Evolutionary conservation across 2,113 vertebrate genomes (phyloP), one percentile per base, ranked within the genome.

Genomic region (Myiopsitta monachus): DNA sequence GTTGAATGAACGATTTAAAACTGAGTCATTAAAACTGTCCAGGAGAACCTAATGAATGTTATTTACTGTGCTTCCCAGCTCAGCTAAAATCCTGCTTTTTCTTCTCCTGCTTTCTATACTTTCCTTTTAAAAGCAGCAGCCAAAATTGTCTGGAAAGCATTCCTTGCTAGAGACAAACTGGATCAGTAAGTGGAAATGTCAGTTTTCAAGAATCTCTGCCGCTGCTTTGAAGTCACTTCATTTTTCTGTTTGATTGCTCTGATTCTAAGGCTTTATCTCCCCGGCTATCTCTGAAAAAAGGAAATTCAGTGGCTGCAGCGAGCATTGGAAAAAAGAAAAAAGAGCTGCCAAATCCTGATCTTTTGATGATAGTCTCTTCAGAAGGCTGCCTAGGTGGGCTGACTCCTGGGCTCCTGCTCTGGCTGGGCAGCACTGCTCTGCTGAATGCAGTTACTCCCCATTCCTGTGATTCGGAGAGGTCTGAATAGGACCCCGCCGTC

Each of bases 261-360:
- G 47, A 88, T 63, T 96, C 88, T 93, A 90, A 96, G 68, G 90
- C 85, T 86, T 96, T 96, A 95, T 97, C 88, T 93, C 69, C 80
- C 11, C 38, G 47, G 69, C 46, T 92, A 92, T 96, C 94, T 94
- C 47, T 73, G 87, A 13, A 69, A 88, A 78, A 70, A 64, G 76
- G 70, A 87, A 95, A 83, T 85, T 7, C 47, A 66, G 52, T 43
- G 72, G 39, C 75, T 94, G 82, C 52, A 92, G 44, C 19, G 91
- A 89, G 55, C 74, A 78, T 70, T 70, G 18, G 61, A 83, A 68
- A 83, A 31, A 39, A 5, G 12, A 69, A 61, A 49, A 76, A 55
- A 46, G 47, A 33, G 26, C 85, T 85, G 67, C 83, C 91, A 95
- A 84, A 93, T 91, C 26, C 38, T 85, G 83, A 49, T 85, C 87